phyloP scores from a whole-genome alignment of 2,797 vertebrate genomes.

The Graptemys geographica region DNA sequence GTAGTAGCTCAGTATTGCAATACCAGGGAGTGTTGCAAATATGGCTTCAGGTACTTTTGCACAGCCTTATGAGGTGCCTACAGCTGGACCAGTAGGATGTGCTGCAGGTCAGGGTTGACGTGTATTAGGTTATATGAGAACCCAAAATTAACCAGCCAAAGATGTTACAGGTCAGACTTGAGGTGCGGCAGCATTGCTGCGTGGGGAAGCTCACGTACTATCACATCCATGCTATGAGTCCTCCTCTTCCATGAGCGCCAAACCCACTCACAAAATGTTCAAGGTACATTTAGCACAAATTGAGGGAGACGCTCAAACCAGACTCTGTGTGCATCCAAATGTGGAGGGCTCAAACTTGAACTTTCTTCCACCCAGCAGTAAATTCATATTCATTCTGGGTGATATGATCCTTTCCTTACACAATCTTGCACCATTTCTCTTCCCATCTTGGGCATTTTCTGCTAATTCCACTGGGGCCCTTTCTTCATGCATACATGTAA shows the following conservation, averaged over 20 bases:
- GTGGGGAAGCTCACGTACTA: fast-evolving
- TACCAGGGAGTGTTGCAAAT: too few relatives aligned
- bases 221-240: fast-evolving
- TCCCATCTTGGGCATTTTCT: background rate
- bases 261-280: background rate
- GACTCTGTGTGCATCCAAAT: background rate
- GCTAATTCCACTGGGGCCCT: background rate
- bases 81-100: background rate
- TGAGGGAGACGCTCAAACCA: background rate
- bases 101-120: background rate
- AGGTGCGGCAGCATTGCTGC: background rate
- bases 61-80: background rate
- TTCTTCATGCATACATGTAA: background rate
- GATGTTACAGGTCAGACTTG: background rate
- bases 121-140: background rate
- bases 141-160: too few relatives aligned
- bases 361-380: background rate
- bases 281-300: background rate
- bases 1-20: too few relatives aligned
- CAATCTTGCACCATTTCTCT: background rate
- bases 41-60: too few relatives aligned
- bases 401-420: background rate
- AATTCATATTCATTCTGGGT: background rate
- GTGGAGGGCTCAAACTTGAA: background rate
- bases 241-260: background rate